Base-by-base conservation (phyloP, 2,888 invertebrate species). In the Drosophila villosipedis region DNA sequence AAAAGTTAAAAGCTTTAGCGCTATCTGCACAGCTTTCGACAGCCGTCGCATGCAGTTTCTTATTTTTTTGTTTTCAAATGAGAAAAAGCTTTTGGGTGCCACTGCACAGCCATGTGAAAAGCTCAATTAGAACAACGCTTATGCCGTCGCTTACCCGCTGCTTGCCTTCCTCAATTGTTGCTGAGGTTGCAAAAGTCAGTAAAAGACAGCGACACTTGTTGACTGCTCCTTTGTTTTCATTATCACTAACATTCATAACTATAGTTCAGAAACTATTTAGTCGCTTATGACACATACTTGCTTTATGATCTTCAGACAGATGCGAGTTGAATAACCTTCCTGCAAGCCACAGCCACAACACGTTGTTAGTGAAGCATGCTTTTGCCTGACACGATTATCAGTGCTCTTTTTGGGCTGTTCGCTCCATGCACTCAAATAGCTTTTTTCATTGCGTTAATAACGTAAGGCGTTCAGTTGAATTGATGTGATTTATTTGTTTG, bases 51-150 rank as follows among this genome's bases (percentile, higher is more conserved):
- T 82, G 81, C 79, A 81, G 69, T 70, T 81, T 73, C 63, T 66
- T 73, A 63, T 72, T 53, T 59, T 30, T 63, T 35, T 59, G 25
- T 62, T 63, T 35, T 35, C 16, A 57, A 72, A 55, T 47, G 43
- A 64, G 35, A 50, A 66, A 68, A 35, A 79, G 79, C 79, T 79
- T 67, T 76, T 65, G 52, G 43, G 54, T 71, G 67, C 68, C 53
- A 69, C 50, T 73, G 74, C 61, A 63, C 55, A 67, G 57, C 59
- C 50, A 62, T 59, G 57, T 30, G 33, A 59, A 83, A 81, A 83
- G 83, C 80, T 82, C 22, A 22, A 54, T 37, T 67, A 76, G 73
- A 89, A 89, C 76, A 70, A 47, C 84, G 89, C 87, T 89, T 89
- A 81, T 64, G 61, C 55, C 71, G 58, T 55, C 19, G 31, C 25